These are phyloP conservation scores for Sylvia atricapilla DNA, from an alignment of 2,113 vertebrate species.

Conservation along the genomic window DNA sequence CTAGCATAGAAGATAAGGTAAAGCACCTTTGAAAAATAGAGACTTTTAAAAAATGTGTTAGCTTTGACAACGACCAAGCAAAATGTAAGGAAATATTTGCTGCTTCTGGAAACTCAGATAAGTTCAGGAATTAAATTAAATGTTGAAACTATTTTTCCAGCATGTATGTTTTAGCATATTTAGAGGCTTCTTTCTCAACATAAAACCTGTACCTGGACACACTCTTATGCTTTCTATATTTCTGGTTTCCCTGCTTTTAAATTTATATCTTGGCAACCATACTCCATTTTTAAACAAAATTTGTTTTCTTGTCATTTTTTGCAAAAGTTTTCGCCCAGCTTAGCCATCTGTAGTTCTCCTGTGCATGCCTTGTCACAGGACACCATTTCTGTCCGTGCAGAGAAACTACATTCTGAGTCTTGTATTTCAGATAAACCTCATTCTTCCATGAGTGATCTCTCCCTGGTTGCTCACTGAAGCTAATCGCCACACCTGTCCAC, in stretches of 20 bases:
- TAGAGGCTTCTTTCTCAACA: background rate
- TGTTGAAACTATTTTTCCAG: background rate
- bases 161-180: background rate
- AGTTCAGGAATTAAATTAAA: background rate
- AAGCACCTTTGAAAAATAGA: background rate
- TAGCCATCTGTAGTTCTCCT: background rate
- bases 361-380: background rate
- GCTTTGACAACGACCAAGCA: fast-evolving
- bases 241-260: background rate
- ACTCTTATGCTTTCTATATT: fast-evolving
- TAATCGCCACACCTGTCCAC: background rate
- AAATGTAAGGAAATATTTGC: background rate
- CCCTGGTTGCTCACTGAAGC: background rate
- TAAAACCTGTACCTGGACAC: background rate
- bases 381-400: background rate
- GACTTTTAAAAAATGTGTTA: background rate
- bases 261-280: background rate
- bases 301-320: background rate
- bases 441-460: background rate
- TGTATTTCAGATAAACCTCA: background rate
- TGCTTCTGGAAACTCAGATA: background rate
- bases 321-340: background rate
- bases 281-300: background rate
- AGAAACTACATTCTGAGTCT: background rate
- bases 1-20: background rate